Conservation (phyloP, 2,113 vertebrate genomes). For the Nycticorax nycticorax region DNA sequence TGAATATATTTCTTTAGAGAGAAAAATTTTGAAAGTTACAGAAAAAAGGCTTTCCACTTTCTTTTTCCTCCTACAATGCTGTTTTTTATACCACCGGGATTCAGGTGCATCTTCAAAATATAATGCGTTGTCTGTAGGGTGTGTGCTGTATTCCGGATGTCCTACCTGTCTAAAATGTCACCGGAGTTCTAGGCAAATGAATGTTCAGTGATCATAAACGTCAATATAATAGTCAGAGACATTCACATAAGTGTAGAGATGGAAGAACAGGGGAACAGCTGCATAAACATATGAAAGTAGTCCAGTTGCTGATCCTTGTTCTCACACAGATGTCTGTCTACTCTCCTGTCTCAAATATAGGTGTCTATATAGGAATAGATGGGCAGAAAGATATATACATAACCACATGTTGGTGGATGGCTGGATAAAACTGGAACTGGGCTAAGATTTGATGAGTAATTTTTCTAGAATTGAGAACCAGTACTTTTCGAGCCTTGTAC, state of each 20-base stretch:
- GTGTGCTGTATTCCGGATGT: not conserved
- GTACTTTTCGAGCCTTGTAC: not conserved
- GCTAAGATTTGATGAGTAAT: not conserved
- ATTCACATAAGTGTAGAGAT: not conserved
- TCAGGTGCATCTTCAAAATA: not conserved
- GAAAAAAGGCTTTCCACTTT: accelerated
- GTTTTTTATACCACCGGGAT: not conserved
- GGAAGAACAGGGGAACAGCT: not conserved
- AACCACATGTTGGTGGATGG: not conserved
- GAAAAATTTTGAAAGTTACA: not conserved
- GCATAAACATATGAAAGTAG: not conserved
- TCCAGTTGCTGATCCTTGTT: not conserved
- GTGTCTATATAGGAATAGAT: not conserved
- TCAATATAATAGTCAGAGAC: not conserved
- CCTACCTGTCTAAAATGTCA: not conserved
- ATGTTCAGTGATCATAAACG: not conserved
- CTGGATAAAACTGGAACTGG: not conserved
- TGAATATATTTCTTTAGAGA: not conserved
- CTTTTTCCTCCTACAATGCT: not conserved
- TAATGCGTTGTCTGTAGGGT: not conserved
- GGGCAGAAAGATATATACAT: not conserved
- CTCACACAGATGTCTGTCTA: not conserved
- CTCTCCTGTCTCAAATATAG: not conserved
- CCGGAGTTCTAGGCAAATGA: not conserved
- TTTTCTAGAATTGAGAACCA: not conserved